Evolutionary conservation across 2,113 vertebrate species (phyloP), one percentile per base, ranked within the genome.

Genomic region (Tyto alba): DNA sequence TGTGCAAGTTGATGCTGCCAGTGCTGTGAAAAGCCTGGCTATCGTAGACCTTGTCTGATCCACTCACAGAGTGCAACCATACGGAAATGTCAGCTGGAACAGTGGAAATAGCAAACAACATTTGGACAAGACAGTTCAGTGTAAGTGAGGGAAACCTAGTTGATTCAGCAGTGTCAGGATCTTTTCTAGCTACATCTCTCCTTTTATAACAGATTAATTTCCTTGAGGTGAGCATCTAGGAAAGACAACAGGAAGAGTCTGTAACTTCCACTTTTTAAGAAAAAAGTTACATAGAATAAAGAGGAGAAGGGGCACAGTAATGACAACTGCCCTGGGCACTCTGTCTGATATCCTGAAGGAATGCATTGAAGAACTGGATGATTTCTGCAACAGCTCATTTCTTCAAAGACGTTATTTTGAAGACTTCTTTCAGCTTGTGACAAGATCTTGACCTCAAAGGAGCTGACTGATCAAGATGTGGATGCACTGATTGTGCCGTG

Each of bases 401-500:
- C 40, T 45, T 76, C 45, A 34, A 26, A 67, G 34, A 34, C 13
- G 9, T 75, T 83, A 53, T 45, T 89, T 60, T 60, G 45, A 53
- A 53, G 78, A 34, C 7, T 68, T 53, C 38, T 75, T 81, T 82
- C 40, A 67, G 36, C 34, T 38, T 4, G 3, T 53, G 38, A 75
- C 47, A 53, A 76, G 45, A 75, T 27, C 45, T 45, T 53, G 53
- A 38, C 38, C 77, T 67, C 16, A 1, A 67, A 60, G 45, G 69
- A 89, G 8, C 27, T 25, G 47, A 13, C 45, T 60, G 71, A 60
- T 60, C 60, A 89, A 60, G 69, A 53, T 4, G 23, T n/a, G 23
- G 53, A 60, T 18, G 36, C 10, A 50, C 38, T 0, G 5, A 47
- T 8, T n/a, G 27, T 29, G 52, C 21, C 2, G 1, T 10, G 36